phyloP scores from a whole-genome alignment of 2,888 invertebrate species.

The Ophion ventricosus region DNA sequence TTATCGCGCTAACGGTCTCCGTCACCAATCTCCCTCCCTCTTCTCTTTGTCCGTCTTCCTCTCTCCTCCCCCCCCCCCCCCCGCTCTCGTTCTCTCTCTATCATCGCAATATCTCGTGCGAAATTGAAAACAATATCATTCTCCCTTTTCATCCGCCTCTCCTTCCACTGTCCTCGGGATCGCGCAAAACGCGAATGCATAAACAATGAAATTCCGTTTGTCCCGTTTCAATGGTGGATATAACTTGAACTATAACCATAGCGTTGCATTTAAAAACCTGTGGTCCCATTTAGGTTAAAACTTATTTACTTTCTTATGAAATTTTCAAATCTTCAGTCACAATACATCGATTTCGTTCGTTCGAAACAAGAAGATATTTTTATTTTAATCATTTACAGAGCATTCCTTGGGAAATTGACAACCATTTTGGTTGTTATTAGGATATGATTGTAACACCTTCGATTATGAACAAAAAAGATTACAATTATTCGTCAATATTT shows the following conservation, averaged over 20 bases:
- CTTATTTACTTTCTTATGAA: neutral
- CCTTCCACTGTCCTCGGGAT: slow-evolving; percentile 34
- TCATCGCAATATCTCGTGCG: slow-evolving; percentile 73
- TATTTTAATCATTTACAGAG: too few relatives aligned
- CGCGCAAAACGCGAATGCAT: slow-evolving; percentile 57
- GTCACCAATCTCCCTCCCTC: slow-evolving; percentile 66
- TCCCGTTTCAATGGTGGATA: neutral
- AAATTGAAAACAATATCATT: slow-evolving; percentile 75
- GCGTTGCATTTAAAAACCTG: slow-evolving; percentile 13
- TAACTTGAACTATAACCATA: neutral
- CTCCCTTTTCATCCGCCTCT: slow-evolving; percentile 47
- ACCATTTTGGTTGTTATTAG: too few relatives aligned
- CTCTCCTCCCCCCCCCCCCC: slow-evolving; percentile 50
- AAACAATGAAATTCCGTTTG: slow-evolving; percentile 51
- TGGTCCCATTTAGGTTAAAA: slow-evolving; percentile 4
- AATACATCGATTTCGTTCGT: neutral
- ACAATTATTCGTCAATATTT: too few relatives aligned
- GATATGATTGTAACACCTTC: too few relatives aligned
- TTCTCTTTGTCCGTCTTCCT: slow-evolving; percentile 17
- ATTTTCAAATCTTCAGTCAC: neutral
- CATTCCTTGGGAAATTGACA: too few relatives aligned
- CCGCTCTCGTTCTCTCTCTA: slow-evolving; percentile 53
- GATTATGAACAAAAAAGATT: too few relatives aligned
- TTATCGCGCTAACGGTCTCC: slow-evolving; percentile 76
- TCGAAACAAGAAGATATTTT: too few relatives aligned